Conservation (phyloP, 2,888 invertebrate genomes). For the Sepioteuthis lessoniana region DNA sequence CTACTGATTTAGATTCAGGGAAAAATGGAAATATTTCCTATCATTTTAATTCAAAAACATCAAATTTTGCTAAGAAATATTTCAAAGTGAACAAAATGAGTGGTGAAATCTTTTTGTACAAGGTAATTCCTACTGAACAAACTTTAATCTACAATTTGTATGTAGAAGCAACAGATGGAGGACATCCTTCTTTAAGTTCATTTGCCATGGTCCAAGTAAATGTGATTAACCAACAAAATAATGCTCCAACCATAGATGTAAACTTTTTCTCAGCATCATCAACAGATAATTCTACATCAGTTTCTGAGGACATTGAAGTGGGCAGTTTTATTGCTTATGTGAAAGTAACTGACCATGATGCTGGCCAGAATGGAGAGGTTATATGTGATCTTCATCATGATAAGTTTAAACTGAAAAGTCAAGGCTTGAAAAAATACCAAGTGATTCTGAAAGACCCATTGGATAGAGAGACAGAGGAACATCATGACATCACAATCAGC, state of each 20-base stretch:
- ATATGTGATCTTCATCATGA: slow-evolving; percentile 1
- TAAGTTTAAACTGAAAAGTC: slow-evolving; percentile 33
- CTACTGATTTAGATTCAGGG: slow-evolving; percentile 15
- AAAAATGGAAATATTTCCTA: background rate
- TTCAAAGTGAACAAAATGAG: background rate
- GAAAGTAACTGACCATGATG: slow-evolving; percentile 6
- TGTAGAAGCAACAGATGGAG: background rate
- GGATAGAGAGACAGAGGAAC: background rate
- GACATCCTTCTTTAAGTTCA: background rate
- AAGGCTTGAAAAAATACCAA: slow-evolving; percentile 12
- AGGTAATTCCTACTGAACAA: background rate
- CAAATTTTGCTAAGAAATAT: background rate
- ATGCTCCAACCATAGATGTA: background rate
- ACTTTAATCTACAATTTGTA: background rate
- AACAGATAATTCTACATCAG: background rate
- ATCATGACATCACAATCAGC: slow-evolving; percentile 15
- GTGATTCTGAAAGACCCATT: background rate
- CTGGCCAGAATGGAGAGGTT: background rate
- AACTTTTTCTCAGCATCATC: slow-evolving; percentile 11
- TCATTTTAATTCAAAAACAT: slow-evolving; percentile 14
- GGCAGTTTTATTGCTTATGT: slow-evolving; percentile 12
- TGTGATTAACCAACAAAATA: background rate
- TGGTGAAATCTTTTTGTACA: background rate
- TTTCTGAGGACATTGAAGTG: background rate
- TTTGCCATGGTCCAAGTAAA: background rate